Conservation (phyloP, 2,113 vertebrate species). For the Bubo scandiacus region DNA sequence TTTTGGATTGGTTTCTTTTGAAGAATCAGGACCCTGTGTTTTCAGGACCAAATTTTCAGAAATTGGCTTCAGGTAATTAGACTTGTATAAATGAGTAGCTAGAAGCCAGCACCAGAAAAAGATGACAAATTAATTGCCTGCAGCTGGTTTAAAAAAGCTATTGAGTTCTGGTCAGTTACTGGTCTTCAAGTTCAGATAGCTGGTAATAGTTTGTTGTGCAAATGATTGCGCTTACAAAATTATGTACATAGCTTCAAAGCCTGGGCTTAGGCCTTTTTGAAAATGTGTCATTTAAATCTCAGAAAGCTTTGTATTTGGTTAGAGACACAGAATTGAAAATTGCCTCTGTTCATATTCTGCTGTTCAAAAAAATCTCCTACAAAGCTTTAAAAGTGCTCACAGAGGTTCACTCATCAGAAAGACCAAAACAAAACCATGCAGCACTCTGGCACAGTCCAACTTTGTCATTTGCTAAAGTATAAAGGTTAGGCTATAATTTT, state of each 20-base stretch:
- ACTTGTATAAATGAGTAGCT: constrained; percentile 39
- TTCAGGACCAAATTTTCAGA: constrained; percentile 51
- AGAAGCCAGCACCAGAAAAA: not conserved
- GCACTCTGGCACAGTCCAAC: not conserved
- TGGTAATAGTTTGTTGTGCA: constrained; percentile 63
- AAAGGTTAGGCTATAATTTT: not conserved
- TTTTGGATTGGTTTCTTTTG: constrained; percentile 52
- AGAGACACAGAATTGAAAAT: constrained; percentile 41
- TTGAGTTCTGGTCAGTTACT: constrained; percentile 51
- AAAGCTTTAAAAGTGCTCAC: constrained; percentile 13
- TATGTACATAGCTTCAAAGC: constrained; percentile 47
- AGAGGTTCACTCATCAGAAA: constrained; percentile 15
- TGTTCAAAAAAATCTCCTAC: not conserved
- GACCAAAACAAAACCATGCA: not conserved
- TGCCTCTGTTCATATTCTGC: constrained; percentile 10
- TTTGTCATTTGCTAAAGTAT: not conserved
- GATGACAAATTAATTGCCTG: constrained; percentile 61
- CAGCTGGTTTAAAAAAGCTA: constrained; percentile 30
- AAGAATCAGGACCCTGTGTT: constrained; percentile 26
- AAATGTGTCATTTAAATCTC: constrained; percentile 46
- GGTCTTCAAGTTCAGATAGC: constrained; percentile 61
- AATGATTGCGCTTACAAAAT: constrained; percentile 21
- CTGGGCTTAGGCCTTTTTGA: constrained; percentile 4
- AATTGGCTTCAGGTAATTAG: constrained; percentile 54
- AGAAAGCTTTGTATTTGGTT: constrained; percentile 49